Evolutionary conservation across 2,797 vertebrate species (phyloP).

Genomic region (Danio tinwini): DNA sequence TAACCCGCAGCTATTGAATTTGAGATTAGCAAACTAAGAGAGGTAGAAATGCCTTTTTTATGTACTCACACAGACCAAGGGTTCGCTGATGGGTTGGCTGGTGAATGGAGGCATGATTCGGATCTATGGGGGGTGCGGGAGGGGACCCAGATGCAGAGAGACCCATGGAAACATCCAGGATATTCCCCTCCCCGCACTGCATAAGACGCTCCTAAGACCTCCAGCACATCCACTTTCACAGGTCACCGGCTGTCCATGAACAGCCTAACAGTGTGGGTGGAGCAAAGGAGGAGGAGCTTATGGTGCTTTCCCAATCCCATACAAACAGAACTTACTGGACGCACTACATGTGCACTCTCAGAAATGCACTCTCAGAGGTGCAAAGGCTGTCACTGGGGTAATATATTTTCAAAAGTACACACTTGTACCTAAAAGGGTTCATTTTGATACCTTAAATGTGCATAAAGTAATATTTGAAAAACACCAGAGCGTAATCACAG

Average conservation of each 20-base stretch:
- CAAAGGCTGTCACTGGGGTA: no score
- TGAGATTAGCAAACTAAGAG: constrained; percentile 37
- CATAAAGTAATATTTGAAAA: no score
- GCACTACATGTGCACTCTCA: no score
- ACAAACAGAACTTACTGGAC: not conserved
- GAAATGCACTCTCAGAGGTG: no score
- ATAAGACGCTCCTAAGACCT: constrained; percentile 2
- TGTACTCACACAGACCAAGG: constrained; percentile 31
- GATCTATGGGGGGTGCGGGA: not conserved
- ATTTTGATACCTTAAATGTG: no score
- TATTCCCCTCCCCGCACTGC: not conserved
- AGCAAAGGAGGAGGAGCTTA: not conserved
- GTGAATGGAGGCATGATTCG: constrained; percentile 25
- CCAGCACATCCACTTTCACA: not conserved
- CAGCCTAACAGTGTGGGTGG: constrained; percentile 13
- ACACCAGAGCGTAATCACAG: no score
- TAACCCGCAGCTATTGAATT: constrained; percentile 39
- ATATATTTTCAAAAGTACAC: no score
- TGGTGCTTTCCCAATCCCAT: not conserved
- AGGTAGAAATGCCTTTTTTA: not conserved
- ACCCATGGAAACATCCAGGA: constrained; percentile 11
- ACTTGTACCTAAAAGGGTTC: no score
- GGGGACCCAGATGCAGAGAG: not conserved
- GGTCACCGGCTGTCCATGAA: constrained; percentile 15
- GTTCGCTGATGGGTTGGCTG: not conserved